phyloP scores from a whole-genome alignment of 1,140 invertebrate genomes.

The Drosophila persimilis region DNA sequence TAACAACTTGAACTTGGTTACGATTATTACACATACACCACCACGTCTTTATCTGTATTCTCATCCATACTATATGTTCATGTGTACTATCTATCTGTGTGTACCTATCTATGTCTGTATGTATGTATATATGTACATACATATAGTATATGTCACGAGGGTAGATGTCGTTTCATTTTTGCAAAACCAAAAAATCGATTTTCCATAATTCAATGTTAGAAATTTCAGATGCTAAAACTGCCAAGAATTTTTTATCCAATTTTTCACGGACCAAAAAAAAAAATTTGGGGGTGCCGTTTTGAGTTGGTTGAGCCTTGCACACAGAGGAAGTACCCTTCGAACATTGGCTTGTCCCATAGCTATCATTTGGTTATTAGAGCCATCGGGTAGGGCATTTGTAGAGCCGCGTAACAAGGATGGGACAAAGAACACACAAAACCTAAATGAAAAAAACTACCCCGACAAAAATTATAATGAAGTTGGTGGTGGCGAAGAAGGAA shows the following conservation, averaged over 20 bases:
- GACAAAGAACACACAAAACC: constrained; percentile 28
- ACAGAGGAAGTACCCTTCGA: constrained; percentile 29
- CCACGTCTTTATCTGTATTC: no score
- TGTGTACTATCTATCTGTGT: not conserved
- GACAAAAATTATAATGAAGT: constrained; percentile 80
- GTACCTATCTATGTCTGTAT: not conserved
- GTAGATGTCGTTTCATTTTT: constrained; percentile 53
- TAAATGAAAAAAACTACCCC: constrained; percentile 76
- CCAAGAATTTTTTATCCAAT: constrained; percentile 78
- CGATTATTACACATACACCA: not conserved
- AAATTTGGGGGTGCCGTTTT: constrained; percentile 67
- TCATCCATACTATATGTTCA: no score
- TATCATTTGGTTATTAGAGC: no score
- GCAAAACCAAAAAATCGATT: constrained; percentile 70
- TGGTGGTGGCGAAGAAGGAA: constrained; percentile 65
- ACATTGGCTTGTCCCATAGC: no score
- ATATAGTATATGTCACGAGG: constrained; percentile 19
- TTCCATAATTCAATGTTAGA: constrained; percentile 79
- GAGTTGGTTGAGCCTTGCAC: constrained; percentile 2
- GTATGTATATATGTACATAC: not conserved
- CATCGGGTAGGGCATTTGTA: constrained; percentile 43
- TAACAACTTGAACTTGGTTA: not conserved
- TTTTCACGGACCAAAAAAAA: constrained; percentile 75
- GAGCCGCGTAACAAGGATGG: not conserved
- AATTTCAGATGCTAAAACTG: constrained; percentile 80